Conservation (phyloP, 2,113 vertebrate genomes). For the Xyrauchen texanus region DNA sequence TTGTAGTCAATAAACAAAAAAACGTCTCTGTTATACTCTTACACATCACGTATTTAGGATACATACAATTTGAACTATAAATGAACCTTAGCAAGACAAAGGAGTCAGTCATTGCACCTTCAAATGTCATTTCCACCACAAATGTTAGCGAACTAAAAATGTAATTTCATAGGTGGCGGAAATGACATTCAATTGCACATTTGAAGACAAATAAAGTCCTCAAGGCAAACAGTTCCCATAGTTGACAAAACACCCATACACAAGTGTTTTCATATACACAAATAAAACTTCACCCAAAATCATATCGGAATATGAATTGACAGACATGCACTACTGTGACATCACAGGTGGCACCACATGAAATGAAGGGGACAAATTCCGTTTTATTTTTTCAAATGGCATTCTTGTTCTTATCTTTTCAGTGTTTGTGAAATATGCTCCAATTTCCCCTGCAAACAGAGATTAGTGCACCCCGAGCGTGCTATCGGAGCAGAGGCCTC, state of each 20-base stretch:
- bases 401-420: conserved; percentile 27
- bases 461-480: conserved; percentile 51
- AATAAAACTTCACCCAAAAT: neutral
- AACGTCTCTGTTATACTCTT: too few relatives aligned
- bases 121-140: too few relatives aligned
- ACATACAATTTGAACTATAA: too few relatives aligned
- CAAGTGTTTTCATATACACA: conserved; percentile 13
- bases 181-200: too few relatives aligned
- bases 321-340: neutral
- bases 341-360: neutral
- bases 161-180: too few relatives aligned
- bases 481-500: conserved; percentile 46
- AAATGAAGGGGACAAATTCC: conserved; percentile 28
- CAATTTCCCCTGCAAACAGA: conserved; percentile 53
- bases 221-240: too few relatives aligned
- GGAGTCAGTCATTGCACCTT: too few relatives aligned
- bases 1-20: too few relatives aligned
- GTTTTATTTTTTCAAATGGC: conserved; percentile 12
- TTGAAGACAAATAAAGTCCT: too few relatives aligned
- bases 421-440: conserved; percentile 25
- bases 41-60: too few relatives aligned
- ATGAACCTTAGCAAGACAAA: too few relatives aligned
- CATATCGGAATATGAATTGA: neutral
- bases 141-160: too few relatives aligned
- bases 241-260: neutral